A percentile compares a stretch with the other conserved stretches of the same genome.
Evolutionary conservation across 2,797 vertebrate genomes (phyloP).

Genomic region (Amblyopsis hoosieri): DNA sequence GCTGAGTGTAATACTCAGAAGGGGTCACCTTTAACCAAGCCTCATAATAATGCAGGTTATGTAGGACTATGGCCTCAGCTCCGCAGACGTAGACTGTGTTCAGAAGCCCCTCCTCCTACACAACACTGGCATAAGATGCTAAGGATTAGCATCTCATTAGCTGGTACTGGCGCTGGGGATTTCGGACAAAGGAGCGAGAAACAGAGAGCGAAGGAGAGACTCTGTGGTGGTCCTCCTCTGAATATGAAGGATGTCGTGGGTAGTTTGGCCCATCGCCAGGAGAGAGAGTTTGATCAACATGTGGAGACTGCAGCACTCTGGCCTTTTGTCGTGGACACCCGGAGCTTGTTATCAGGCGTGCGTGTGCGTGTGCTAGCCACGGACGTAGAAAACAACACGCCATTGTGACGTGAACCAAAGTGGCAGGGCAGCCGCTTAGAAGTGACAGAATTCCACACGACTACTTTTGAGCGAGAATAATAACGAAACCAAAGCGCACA

Average conservation of each 20-base stretch:
- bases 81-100: slow-evolving; percentile 67
- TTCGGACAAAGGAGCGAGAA: slow-evolving; percentile 62
- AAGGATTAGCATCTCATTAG: slow-evolving; percentile 78
- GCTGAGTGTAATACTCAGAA: slow-evolving; percentile 57
- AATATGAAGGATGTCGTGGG: slow-evolving; percentile 41
- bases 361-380: slow-evolving; percentile 13
- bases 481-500: slow-evolving; percentile 31
- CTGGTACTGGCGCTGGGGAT: slow-evolving; percentile 34
- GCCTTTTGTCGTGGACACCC: slow-evolving; percentile 10
- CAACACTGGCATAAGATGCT: slow-evolving; percentile 65
- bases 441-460: slow-evolving; percentile 17
- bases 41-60: slow-evolving; percentile 60
- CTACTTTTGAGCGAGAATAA: slow-evolving; percentile 28
- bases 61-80: slow-evolving; percentile 59
- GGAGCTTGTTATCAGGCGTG: slow-evolving; percentile 25
- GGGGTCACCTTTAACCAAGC: slow-evolving; percentile 71
- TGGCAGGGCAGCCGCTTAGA: not conserved
- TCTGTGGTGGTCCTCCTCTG: slow-evolving; percentile 23
- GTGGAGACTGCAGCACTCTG: slow-evolving; percentile 21
- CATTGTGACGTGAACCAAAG: not conserved
- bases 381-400: slow-evolving; percentile 2
- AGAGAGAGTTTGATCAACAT: slow-evolving; percentile 46
- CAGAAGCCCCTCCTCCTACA: slow-evolving; percentile 59
- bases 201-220: slow-evolving; percentile 14
- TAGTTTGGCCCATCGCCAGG: slow-evolving; percentile 6